phyloP scores from a whole-genome alignment of 1,140 invertebrate species.

The Caenorhabditis tropicalis region DNA sequence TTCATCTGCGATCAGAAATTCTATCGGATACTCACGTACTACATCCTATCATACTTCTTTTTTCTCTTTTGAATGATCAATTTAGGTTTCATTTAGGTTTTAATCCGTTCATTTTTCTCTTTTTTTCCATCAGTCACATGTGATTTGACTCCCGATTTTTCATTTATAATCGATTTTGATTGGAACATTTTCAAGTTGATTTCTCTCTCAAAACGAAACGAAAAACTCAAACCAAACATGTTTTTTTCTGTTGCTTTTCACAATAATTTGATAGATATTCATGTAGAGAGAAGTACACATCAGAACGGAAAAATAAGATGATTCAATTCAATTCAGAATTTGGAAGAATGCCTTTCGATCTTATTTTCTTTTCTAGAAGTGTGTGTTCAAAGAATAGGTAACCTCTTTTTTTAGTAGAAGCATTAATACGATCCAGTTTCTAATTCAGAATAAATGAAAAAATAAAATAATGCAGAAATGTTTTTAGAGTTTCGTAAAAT shows the following conservation, averaged over 20 bases:
- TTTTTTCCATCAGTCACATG: slow-evolving; percentile 1
- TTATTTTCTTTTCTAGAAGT: neutral
- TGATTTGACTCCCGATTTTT: neutral
- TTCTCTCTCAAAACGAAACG: too few species aligned
- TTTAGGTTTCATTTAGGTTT: neutral
- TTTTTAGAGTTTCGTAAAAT: too few species aligned
- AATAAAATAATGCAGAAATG: too few species aligned
- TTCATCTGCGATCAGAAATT: slow-evolving; percentile 36
- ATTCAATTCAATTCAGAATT: neutral
- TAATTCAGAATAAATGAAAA: too few species aligned
- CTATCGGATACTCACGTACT: slow-evolving; percentile 9
- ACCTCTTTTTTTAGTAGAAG: too few species aligned
- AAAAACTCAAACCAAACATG: neutral
- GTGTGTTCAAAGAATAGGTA: neutral
- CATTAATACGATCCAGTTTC: too few species aligned
- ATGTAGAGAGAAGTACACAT: neutral
- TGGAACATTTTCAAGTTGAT: neutral
- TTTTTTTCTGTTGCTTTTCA: neutral
- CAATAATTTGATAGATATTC: slow-evolving; percentile 13
- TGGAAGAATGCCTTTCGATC: neutral
- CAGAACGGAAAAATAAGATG: slow-evolving; percentile 24
- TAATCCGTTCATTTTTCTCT: neutral
- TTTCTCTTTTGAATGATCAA: slow-evolving; percentile 20
- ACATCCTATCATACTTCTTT: slow-evolving; percentile 1
- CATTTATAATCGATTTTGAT: neutral